Percentiles rank a stretch among this genome's conserved stretches.
These are phyloP conservation scores for Chelonoidis abingdonii DNA, from an alignment of 2,113 vertebrate species.

Conservation along the genomic window DNA sequence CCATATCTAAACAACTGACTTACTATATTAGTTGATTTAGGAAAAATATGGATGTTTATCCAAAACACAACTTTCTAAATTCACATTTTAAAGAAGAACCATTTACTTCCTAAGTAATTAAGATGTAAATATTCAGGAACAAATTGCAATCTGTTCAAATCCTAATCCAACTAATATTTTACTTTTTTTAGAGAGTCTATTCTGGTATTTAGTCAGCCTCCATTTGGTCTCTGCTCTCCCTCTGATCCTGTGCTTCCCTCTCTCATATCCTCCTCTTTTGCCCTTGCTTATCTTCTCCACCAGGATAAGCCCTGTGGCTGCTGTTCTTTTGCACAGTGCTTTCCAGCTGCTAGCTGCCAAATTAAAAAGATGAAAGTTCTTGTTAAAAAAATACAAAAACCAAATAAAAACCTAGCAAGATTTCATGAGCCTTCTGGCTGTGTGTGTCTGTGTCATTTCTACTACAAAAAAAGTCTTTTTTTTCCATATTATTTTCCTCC, in stretches of 20 bases:
- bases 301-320: not conserved
- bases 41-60: not conserved
- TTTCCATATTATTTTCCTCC: slow-evolving; percentile 28
- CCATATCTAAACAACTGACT: not conserved
- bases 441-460: not conserved
- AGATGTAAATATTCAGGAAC: not conserved
- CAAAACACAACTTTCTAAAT: not conserved
- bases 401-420: not conserved
- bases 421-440: slow-evolving; percentile 15
- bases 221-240: slow-evolving; percentile 7
- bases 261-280: not conserved
- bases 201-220: not conserved
- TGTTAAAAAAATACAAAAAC: not conserved
- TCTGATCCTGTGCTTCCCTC: not conserved
- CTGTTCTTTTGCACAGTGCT: not conserved
- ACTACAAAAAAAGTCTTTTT: not conserved
- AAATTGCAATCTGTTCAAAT: not conserved
- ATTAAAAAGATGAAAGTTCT: not conserved
- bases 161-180: not conserved
- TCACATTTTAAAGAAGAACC: not conserved
- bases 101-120: not conserved
- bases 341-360: not conserved
- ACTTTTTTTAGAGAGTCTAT: not conserved
- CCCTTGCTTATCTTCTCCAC: not conserved
- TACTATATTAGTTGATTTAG: not conserved